Base-by-base conservation (phyloP, 2,797 vertebrate species). In the Perodicticus potto region DNA sequence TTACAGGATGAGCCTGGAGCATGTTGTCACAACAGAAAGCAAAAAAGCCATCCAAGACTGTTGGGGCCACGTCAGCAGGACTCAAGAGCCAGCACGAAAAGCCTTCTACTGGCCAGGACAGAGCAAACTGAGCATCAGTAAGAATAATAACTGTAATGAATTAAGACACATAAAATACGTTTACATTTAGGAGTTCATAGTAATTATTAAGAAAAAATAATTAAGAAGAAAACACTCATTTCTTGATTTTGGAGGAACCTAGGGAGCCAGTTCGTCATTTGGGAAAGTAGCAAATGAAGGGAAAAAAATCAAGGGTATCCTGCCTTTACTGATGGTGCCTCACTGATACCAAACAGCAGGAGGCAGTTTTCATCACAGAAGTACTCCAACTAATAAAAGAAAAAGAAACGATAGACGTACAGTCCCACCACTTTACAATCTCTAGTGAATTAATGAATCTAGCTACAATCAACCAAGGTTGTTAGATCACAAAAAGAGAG, bases 351-450 rank as follows among this genome's bases (percentile, higher is more conserved):
- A 59, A 2, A 10, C 1, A 9, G 43, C 0, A 14, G 34, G 74
- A 13, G 59, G 13, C 8, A 0, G 1, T 13, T 14, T 14, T 67
- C 70, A 8, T 19, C 2, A 13, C 23, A 78, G 61, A 61, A 69
- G 57, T 7, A 6, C 2, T 45, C 27, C 4, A 1, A 7, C 25
- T 7, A 23, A 34, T 5, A 7, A 22, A 23, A 20, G 45, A 37
- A 77, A 87, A 59, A 78, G 93, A 59, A n/a, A 45, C 0, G 12
- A 22, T 0, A 11, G n/a, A 1, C 10, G 12, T 4, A 17, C 49
- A 9, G 7, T 0, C 3, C 3, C 32, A 4, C 5, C 25, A 19
- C 55, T 23, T 27, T 2, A 11, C 8, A 3, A 1, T 11, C 45
- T 14, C 65, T 19, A 11, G 40, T 2, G 69, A 65, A 17, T 7